Conservation (phyloP, 2,113 vertebrate genomes). For the Cisticola juncidis region DNA sequence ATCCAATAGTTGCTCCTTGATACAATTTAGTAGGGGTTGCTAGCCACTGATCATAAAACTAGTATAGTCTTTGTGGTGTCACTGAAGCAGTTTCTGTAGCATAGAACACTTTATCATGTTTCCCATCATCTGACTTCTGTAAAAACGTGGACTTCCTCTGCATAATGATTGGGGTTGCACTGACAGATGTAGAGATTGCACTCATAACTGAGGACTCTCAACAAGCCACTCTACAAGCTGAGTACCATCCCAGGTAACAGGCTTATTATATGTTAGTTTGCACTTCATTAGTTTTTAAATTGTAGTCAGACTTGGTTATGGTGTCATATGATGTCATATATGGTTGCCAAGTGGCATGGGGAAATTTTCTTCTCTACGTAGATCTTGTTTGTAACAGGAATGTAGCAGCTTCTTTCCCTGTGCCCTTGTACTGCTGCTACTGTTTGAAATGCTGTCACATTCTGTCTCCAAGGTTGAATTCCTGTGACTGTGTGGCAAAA, state of each 20-base stretch:
- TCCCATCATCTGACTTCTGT: neutral
- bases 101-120: neutral
- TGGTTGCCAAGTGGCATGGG: neutral
- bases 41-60: conserved; percentile 3
- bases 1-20: neutral
- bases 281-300: neutral
- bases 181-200: conserved; percentile 5
- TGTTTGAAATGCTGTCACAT: neutral
- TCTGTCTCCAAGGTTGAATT: neutral
- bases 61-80: neutral
- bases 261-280: neutral
- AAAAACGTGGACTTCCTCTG: neutral
- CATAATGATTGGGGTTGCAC: neutral
- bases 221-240: neutral
- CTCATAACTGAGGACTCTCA: neutral
- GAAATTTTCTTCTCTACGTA: neutral
- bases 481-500: neutral
- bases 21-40: neutral
- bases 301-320: neutral
- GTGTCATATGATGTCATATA: neutral
- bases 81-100: neutral
- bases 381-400: neutral
- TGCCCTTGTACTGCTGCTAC: neutral
- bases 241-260: neutral
- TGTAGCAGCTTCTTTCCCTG: neutral